Base-by-base conservation (phyloP, 1,140 invertebrate genomes). In the Lordiphosa clarofinis region DNA sequence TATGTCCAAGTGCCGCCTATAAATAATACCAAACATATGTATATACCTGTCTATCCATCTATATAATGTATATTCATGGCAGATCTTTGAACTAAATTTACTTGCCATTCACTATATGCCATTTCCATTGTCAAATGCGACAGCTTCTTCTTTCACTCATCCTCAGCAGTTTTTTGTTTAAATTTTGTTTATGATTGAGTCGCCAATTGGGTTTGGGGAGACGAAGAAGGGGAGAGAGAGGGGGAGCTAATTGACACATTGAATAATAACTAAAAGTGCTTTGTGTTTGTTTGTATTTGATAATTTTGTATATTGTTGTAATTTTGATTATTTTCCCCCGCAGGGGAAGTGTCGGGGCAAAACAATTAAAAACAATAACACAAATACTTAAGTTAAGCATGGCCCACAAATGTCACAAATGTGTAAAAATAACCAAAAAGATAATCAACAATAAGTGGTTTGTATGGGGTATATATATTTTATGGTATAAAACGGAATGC, bases 1-100 rank as follows among this genome's bases (percentile, higher is more conserved):
- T 55, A 65, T 82, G 42, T 59, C 66, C 61, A 71, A 81, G 65
- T 82, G 76, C 57, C 38, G 56, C 76, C 75, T 82, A 81, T 81
- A 82, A 82, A 81, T 82, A 82, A 81, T 82, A 59, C 48, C 11
- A 55, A 33, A 15, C 19, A 28, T 24, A 13, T 31, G n/a, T 46
- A 10, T 15, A 21, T 48, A 21, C 40, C 5, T 43, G 6, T 43
- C 10, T 7, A 58, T 9, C 49, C 1, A 38, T 33, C 13, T 42
- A 12, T 38, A 50, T 13, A 59, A 12, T 38, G 11, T 49, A 39
- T 50, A 39, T 66, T 65, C 62, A 57, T 53, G 60, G 52, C 64
- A 57, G 62, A 68, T 68, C 55, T 68, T 60, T 60, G 44, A 68
- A 68, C 64, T 69, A 68, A 81, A 81, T 79, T 70, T 74, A 74